These are phyloP conservation scores for Trichechus manatus DNA, from an alignment of 2,113 vertebrate species.

Conservation along the genomic window DNA sequence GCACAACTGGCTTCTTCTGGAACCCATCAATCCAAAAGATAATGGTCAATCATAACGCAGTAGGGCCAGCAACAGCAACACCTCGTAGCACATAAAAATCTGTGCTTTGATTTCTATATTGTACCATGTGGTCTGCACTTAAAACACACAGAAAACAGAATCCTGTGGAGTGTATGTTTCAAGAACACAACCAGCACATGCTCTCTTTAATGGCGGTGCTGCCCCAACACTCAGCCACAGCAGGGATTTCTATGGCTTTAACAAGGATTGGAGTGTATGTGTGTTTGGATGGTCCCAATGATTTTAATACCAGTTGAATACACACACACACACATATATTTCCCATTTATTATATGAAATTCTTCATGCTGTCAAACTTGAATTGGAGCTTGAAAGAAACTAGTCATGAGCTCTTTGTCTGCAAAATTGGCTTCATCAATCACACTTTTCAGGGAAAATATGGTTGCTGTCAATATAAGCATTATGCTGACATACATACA, in stretches of 20 bases:
- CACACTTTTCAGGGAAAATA: constrained; percentile 50
- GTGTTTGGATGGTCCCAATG: background rate
- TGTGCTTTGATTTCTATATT: background rate
- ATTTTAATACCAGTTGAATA: background rate
- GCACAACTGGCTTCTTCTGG: background rate
- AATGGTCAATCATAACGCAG: background rate
- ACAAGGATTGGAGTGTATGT: background rate
- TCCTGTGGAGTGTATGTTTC: background rate
- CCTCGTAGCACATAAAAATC: background rate
- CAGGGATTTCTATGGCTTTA: background rate
- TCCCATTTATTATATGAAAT: constrained; percentile 55
- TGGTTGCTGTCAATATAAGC: background rate
- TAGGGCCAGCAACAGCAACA: background rate
- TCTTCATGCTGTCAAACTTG: constrained; percentile 59
- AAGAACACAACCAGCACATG: background rate
- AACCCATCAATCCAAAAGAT: background rate
- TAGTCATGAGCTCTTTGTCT: constrained; percentile 53
- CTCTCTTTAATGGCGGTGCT: background rate
- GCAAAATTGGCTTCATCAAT: constrained; percentile 66
- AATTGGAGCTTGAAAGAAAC: constrained; percentile 64
- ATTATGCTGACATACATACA: background rate
- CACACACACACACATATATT: background rate
- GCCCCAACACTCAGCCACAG: too few relatives aligned
- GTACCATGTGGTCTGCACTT: background rate
- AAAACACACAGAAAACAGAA: constrained; percentile 21